Percentiles rank a stretch among this genome's conserved stretches.
Conservation (phyloP, 2,888 invertebrate genomes). For the Mesochorus sp. region DNA sequence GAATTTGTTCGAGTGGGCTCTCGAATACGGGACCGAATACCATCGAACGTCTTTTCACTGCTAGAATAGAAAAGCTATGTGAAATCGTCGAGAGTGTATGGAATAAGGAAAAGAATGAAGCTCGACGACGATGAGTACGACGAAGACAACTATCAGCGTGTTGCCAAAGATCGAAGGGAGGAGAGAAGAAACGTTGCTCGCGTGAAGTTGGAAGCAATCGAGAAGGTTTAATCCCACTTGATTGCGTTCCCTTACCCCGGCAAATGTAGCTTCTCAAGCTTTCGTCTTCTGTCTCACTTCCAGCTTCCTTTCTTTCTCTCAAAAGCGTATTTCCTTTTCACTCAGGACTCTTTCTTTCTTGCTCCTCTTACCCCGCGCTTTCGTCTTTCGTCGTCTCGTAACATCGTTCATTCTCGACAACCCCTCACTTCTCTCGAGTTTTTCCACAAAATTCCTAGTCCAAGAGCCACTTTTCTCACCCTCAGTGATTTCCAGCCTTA, state of each 20-base stretch:
- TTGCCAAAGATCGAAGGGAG: constrained; percentile 15
- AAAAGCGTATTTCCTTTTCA: too few species aligned
- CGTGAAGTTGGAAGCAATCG: constrained; percentile 81
- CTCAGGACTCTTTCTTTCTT: constrained; percentile 67
- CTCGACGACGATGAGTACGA: constrained; percentile 32
- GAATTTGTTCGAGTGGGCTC: constrained; percentile 59
- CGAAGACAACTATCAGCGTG: constrained; percentile 5
- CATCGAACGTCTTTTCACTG: constrained; percentile 69
- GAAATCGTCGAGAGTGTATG: constrained; percentile 49
- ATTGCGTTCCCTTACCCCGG: constrained; percentile 77
- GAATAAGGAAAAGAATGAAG: constrained; percentile 49
- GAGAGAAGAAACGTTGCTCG: constrained; percentile 67
- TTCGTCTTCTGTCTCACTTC: constrained; percentile 51
- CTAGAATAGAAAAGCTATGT: constrained; percentile 50
- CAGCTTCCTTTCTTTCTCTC: constrained; percentile 43
- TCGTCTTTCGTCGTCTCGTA: constrained; percentile 35
- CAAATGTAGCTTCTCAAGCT: constrained; percentile 64
- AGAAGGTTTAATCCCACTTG: constrained; percentile 81
- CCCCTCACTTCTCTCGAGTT: constrained; percentile 35
- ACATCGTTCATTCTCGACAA: constrained; percentile 38
- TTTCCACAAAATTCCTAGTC: constrained; percentile 46
- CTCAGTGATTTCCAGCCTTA: constrained; percentile 26
- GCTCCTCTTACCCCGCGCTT: constrained; percentile 56
- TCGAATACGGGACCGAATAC: constrained; percentile 44
- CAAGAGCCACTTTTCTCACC: constrained; percentile 69